Conservation (phyloP, 2,888 invertebrate species). For the Leptothorax acervorum region DNA sequence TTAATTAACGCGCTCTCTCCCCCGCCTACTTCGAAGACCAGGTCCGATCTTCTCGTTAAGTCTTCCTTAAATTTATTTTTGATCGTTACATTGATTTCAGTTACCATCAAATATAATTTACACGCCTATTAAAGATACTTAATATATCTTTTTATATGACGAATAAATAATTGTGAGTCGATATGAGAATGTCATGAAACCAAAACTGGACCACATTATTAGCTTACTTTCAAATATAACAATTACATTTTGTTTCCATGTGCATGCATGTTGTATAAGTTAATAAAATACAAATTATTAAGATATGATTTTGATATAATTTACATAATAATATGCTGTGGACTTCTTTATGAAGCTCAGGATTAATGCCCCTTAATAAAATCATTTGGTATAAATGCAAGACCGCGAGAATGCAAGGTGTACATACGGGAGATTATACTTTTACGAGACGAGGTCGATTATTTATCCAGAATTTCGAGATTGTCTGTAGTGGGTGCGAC, state of each 20-base stretch:
- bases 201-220: neutral
- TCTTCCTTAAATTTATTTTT: neutral
- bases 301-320: neutral
- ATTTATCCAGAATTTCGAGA: conserved; percentile 64
- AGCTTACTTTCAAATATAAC: neutral
- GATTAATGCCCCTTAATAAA: conserved; percentile 10
- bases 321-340: neutral
- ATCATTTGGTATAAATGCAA: neutral
- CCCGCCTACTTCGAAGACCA: neutral
- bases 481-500: conserved; percentile 20
- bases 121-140: neutral
- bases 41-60: neutral
- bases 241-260: neutral
- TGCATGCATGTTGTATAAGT: neutral
- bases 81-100: neutral
- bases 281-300: neutral
- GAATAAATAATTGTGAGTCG: neutral
- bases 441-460: conserved; percentile 29
- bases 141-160: neutral
- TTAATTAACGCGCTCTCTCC: conserved; percentile 51
- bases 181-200: neutral
- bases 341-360: neutral
- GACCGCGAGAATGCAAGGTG: neutral
- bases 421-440: conserved; percentile 14
- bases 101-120: neutral